A percentile compares a stretch with the other conserved stretches of the same genome.
phyloP scores from a whole-genome alignment of 2,888 invertebrate species.

The Lepidonotus clava region DNA sequence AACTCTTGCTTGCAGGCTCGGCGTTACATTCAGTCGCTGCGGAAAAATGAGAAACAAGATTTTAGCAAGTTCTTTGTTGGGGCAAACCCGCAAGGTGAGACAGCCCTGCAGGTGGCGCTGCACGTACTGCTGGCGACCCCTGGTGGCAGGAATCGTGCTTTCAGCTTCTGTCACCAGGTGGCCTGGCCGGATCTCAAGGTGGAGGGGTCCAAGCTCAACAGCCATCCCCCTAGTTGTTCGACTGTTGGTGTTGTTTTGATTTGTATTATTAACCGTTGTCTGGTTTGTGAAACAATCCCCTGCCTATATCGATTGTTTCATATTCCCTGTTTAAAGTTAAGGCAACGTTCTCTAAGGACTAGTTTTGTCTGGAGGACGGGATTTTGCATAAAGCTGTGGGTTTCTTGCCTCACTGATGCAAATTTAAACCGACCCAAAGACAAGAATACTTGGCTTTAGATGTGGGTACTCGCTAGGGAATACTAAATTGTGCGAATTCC shows the following conservation, averaged over 20 bases:
- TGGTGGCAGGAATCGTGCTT: neutral
- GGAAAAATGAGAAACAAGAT: slow-evolving; percentile 62
- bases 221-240: neutral
- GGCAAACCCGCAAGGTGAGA: slow-evolving; percentile 60
- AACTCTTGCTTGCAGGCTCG: slow-evolving; percentile 61
- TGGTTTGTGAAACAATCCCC: slow-evolving; percentile 3
- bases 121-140: neutral
- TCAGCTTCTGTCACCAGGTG: neutral
- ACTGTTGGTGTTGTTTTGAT: neutral
- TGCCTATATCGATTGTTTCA: slow-evolving; percentile 3
- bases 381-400: too few relatives aligned
- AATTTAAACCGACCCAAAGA: too few relatives aligned
- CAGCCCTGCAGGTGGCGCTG: neutral
- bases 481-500: too few relatives aligned
- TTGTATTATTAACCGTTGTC: neutral
- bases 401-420: too few relatives aligned
- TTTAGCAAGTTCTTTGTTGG: slow-evolving; percentile 61
- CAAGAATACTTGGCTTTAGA: too few relatives aligned
- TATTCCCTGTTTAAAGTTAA: too few relatives aligned
- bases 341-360: too few relatives aligned
- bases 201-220: too few relatives aligned
- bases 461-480: too few relatives aligned
- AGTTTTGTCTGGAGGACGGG: too few relatives aligned
- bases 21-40: slow-evolving; percentile 63
- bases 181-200: neutral